Base-by-base conservation (phyloP, 2,797 vertebrate genomes). In the Centropyge bicolor region DNA sequence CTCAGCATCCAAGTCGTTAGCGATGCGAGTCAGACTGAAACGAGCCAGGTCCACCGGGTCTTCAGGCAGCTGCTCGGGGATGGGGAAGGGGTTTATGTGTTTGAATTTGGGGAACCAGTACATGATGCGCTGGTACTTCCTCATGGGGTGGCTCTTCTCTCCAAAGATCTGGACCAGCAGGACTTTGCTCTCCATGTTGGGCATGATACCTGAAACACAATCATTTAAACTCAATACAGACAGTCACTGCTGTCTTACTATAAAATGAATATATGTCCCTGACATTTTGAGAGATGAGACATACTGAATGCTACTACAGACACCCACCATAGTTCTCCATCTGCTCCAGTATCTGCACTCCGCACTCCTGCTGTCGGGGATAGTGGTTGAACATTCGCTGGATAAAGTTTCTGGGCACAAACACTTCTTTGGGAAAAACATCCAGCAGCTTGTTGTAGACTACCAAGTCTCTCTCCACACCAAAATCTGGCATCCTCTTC, bases 71-170 rank as follows among this genome's bases (percentile, higher is more conserved):
- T 93, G 80, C 0, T 55, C 63, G 0, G 97, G 96, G 31, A 97
- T 0, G 0, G 96, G 97, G 87, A 94, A 96, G 0, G 97, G 97
- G 88, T 97, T 97, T 31, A 75, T 0, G 24, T 98, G 89, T 80
- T 94, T 96, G 91, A 98, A 97, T 67, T 85, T 96, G 7, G 97
- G 96, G 78, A 98, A 95, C 97, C 97, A 98, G 86, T 97, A 97
- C 93, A 96, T 93, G 72, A 98, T 74, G 12, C 97, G 95, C 73
- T 96, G 93, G 49, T 90, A 97, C 90, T 98, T 98, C 70, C 95
- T 96, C 63, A 97, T 85, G 0, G 97, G 96, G 63, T 97, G 95
- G 80, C 96, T 90, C 85, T 94, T 95, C 12, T 90, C 86, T 16
- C 97, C 97, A 74, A 98, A 98, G 65, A 96, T 96, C 94, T 96